phyloP scores from a whole-genome alignment of 1,140 invertebrate genomes.

The Cotesia typhae region DNA sequence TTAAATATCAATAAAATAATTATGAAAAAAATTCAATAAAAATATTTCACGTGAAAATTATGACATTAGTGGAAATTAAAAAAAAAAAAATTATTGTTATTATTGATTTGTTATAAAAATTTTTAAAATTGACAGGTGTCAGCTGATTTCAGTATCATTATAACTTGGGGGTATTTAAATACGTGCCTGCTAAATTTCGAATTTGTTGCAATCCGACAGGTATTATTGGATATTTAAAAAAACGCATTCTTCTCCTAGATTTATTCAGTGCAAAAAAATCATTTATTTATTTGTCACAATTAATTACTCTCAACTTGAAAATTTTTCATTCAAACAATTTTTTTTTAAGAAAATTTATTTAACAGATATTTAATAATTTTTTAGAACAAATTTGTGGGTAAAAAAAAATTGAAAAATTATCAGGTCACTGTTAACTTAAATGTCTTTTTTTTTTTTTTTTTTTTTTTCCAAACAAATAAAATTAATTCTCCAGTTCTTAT shows the following conservation, averaged over 20 bases:
- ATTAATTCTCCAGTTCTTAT: too few species aligned
- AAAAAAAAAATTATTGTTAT: too few species aligned
- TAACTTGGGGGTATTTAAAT: constrained; percentile 22
- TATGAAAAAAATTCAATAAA: not conserved
- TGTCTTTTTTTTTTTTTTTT: not conserved
- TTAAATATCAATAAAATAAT: too few species aligned
- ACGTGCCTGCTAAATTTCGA: constrained; percentile 56
- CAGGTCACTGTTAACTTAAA: too few species aligned
- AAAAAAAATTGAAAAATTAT: too few species aligned
- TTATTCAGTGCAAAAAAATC: not conserved
- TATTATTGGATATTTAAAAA: constrained; percentile 44
- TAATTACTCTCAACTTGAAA: not conserved
- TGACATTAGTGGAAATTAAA: not conserved
- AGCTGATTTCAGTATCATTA: not conserved
- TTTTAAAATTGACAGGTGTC: too few species aligned
- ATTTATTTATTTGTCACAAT: not conserved
- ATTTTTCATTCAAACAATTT: too few species aligned
- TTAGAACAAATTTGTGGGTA: too few species aligned
- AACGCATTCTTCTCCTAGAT: constrained; percentile 44
- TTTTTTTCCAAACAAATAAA: not conserved
- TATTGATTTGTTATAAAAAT: too few species aligned
- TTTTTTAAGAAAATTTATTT: too few species aligned
- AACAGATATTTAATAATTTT: too few species aligned
- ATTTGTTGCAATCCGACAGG: constrained; percentile 41
- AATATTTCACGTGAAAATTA: too few species aligned